These are phyloP conservation scores for Sylvilagus bachmani DNA, from an alignment of 2,113 vertebrate species.

Conservation along the genomic window DNA sequence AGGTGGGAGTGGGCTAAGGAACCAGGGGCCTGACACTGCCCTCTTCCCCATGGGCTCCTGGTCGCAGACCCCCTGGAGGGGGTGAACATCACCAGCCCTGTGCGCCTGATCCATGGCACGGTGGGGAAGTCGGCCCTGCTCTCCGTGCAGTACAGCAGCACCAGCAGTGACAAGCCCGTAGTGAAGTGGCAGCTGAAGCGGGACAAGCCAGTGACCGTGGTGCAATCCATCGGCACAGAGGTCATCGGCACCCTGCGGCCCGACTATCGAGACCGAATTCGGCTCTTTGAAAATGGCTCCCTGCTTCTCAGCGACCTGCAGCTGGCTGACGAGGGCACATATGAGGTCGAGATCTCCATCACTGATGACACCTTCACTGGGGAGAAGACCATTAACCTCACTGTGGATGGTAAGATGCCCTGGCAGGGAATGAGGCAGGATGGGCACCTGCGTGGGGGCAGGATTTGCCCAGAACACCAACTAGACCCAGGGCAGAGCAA, in stretches of 20 bases:
- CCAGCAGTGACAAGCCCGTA: slow-evolving; percentile 94
- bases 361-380: slow-evolving; percentile 96
- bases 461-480: background rate
- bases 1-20: background rate
- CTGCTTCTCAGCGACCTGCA: slow-evolving; percentile 95
- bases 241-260: slow-evolving; percentile 95
- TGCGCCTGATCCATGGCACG: slow-evolving; percentile 90
- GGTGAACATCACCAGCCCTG: slow-evolving; percentile 95
- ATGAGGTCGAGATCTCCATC: slow-evolving; percentile 98
- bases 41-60: slow-evolving; percentile 39
- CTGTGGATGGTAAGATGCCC: slow-evolving; percentile 93
- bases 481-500: background rate
- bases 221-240: slow-evolving; percentile 96
- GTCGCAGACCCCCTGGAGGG: slow-evolving; percentile 89
- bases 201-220: slow-evolving; percentile 95
- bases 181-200: slow-evolving; percentile 97
- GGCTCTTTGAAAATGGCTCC: slow-evolving; percentile 96
- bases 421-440: background rate
- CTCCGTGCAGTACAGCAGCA: slow-evolving; percentile 94
- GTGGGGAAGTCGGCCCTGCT: slow-evolving; percentile 94
- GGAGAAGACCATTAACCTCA: slow-evolving; percentile 96
- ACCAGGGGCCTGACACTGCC: background rate
- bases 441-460: background rate
- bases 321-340: slow-evolving; percentile 93
- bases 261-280: slow-evolving; percentile 95